Evolutionary conservation across 92 coral and sea anemone species (phyloP), one percentile per base, ranked within the genome.

Genomic region (Phenganax marumi): DNA sequence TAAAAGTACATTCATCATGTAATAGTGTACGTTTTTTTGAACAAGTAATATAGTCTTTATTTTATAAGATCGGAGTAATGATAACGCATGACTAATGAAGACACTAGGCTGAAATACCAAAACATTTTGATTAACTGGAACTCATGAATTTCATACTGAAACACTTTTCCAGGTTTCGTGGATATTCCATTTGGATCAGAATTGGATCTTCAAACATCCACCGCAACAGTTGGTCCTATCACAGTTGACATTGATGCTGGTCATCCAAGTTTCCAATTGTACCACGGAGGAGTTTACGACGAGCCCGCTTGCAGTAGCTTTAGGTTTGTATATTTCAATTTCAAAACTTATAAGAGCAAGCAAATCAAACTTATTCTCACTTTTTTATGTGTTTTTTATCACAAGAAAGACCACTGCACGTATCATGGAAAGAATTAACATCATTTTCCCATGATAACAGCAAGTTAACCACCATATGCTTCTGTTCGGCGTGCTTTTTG

Each of bases 221-320:
- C 87, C 43, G 97, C 92, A 51, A 77, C 90, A 14, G 94, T 93
- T 0, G 97, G 97, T 4, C 97, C 97, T 10, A 89, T 93, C 62
- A 89, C 97, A 12, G 97, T 92, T 22, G 87, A 89, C 24, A 92
- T 93, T 68, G 97, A 93, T 68, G 97, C 97, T 7, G 39, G 91
- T 48, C 97, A 89, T 33, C 0, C 33, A 0, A 88, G 92, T 12
- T 93, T 93, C 87, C 97, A 91, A 79, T 82, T 93, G 65, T 93
- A 93, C 56, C 84, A 75, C 43, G 56, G 70, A 0, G 97, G 97
- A 60, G 97, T 93, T 53, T 93, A 93, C 82, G 73, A 93, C 73
- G 96, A 91, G 50, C 84, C 78, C 17, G 8, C 10, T 12, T 77
- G 81, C 55, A 77, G 81, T n/a, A 11, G 22, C 2, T 43, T 54